These are phyloP conservation scores for Naso thynnoides DNA, from an alignment of 2,797 vertebrate genomes.

Conservation along the genomic window DNA sequence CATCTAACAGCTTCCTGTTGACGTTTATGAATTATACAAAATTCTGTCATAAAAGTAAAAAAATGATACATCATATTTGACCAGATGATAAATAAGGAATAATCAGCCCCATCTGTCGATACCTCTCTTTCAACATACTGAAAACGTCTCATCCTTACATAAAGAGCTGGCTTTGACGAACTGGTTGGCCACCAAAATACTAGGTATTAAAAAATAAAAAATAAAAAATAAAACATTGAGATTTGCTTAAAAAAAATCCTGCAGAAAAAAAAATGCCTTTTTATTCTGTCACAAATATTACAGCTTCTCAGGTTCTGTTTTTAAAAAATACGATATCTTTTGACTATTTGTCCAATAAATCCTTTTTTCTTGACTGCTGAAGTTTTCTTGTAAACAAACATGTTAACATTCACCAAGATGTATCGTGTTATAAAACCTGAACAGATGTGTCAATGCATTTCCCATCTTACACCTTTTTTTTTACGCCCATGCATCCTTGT, in stretches of 20 bases:
- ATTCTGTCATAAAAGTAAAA: not conserved
- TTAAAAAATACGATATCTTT: not conserved
- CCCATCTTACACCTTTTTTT: too few relatives aligned
- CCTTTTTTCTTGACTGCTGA: not conserved
- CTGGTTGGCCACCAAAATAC: not conserved
- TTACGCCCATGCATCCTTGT: too few relatives aligned
- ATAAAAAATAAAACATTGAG: too few relatives aligned
- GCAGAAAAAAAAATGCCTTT: not conserved
- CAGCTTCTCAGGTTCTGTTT: not conserved
- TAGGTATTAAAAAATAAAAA: too few relatives aligned
- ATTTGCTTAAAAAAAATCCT: too few relatives aligned
- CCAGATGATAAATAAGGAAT: not conserved
- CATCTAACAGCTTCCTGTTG: conserved; percentile 6
- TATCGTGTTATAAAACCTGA: too few relatives aligned
- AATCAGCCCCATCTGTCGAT: not conserved
- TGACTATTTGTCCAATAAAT: too few relatives aligned
- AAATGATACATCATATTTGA: not conserved
- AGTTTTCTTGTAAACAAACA: not conserved
- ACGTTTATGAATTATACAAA: conserved; percentile 11
- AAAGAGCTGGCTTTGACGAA: too few relatives aligned
- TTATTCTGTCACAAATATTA: not conserved
- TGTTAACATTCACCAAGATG: not conserved
- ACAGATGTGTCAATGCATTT: too few relatives aligned
- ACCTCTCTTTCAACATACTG: not conserved
- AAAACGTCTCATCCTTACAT: not conserved